Percentiles rank a stretch among this genome's conserved stretches.
Evolutionary conservation across 2,113 vertebrate species (phyloP).

Genomic region (Actinemys pallida): DNA sequence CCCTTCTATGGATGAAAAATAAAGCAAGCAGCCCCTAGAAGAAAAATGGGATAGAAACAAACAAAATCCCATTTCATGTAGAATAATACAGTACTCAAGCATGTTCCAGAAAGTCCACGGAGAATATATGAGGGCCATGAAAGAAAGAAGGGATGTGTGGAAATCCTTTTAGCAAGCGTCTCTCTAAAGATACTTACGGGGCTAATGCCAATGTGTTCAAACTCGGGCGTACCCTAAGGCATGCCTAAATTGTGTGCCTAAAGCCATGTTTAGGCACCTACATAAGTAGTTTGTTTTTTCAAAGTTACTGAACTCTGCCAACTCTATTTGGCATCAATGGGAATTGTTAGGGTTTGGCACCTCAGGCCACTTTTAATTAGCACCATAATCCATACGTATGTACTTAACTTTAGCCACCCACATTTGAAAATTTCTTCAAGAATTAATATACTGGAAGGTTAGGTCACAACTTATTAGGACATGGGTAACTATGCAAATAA

Average conservation of each 20-base stretch:
- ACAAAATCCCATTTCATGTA: neutral
- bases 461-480: neutral
- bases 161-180: neutral
- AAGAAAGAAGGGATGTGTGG: neutral
- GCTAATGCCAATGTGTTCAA: neutral
- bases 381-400: neutral
- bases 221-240: neutral
- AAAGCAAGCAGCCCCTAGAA: neutral
- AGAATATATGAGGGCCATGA: neutral
- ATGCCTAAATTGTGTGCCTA: neutral
- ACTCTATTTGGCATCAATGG: constrained; percentile 3
- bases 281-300: neutral
- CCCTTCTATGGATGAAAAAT: neutral
- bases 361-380: neutral
- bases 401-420: neutral
- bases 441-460: neutral
- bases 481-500: neutral
- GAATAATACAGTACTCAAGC: neutral
- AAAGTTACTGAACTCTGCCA: neutral
- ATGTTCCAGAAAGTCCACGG: constrained; percentile 16
- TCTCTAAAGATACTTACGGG: neutral
- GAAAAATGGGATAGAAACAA: neutral
- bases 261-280: neutral
- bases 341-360: neutral
- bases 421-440: neutral